Conservation (phyloP, 1,140 invertebrate species). For the Meloidogyne exigua region DNA sequence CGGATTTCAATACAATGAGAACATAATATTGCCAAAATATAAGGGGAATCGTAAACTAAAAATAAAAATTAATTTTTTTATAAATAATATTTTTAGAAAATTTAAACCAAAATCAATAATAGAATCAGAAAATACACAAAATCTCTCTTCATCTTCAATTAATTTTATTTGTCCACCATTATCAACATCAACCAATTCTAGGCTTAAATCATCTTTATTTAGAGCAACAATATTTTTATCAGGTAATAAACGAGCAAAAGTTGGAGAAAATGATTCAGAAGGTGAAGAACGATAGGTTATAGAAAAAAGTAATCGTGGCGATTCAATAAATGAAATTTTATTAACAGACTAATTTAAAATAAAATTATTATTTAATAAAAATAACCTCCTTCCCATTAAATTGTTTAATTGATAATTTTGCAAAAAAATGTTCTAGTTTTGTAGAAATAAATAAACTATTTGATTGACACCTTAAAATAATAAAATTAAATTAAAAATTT, state of each 20-base stretch:
- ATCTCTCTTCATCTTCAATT: not conserved
- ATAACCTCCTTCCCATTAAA: not conserved
- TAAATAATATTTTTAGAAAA: not conserved
- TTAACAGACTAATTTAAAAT: not conserved
- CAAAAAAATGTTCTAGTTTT: not conserved
- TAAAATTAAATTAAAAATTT: not conserved
- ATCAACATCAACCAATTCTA: conserved; percentile 17
- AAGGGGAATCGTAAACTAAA: conserved; percentile 47
- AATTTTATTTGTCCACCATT: not conserved
- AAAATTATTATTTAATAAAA: not conserved
- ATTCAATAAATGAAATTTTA: not conserved
- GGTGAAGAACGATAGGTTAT: not conserved
- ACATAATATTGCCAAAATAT: conserved; percentile 45
- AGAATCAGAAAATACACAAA: conserved; percentile 28
- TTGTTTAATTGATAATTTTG: not conserved
- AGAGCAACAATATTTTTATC: not conserved
- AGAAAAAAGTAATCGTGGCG: not conserved
- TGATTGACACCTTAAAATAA: not conserved
- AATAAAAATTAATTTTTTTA: conserved; percentile 7
- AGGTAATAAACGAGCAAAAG: conserved; percentile 13
- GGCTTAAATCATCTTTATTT: not conserved
- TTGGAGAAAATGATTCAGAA: not conserved
- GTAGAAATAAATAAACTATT: conserved; percentile 5
- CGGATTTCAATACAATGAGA: conserved; percentile 45
- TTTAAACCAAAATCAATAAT: conserved; percentile 13